A percentile compares a stretch with the other conserved stretches of the same genome.
phyloP scores from a whole-genome alignment of 2,113 vertebrate species.

The Orycteropus afer region DNA sequence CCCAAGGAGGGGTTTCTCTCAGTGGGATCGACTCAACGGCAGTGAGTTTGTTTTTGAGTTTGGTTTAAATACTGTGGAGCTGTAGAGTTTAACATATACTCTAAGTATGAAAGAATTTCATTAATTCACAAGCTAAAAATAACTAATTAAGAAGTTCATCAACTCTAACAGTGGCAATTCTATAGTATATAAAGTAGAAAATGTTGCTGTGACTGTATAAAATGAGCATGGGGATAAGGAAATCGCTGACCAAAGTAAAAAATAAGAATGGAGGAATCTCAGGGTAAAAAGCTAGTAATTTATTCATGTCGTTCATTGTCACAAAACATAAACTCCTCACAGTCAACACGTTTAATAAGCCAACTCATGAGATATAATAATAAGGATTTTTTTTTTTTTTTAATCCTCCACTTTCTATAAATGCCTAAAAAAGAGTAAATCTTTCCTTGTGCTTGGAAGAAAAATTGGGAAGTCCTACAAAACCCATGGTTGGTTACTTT shows the following conservation, averaged over 20 bases:
- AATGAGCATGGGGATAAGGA: neutral
- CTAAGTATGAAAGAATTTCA: neutral
- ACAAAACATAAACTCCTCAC: neutral
- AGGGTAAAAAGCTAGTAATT: neutral
- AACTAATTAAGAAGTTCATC: neutral
- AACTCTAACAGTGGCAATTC: neutral
- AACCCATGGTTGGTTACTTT: neutral
- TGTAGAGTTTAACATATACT: no score
- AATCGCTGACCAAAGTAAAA: neutral
- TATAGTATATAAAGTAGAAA: neutral
- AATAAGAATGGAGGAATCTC: neutral
- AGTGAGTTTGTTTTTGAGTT: no score
- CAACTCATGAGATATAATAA: neutral
- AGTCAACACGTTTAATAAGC: neutral
- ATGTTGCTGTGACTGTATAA: neutral
- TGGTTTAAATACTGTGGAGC: no score
- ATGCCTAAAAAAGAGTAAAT: neutral
- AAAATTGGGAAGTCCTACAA: neutral
- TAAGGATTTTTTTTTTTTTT: neutral
- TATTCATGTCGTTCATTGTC: neutral
- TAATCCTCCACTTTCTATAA: neutral
- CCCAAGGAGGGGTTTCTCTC: no score
- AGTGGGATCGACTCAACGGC: no score
- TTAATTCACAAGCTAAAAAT: neutral
- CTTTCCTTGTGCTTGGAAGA: neutral